A percentile compares a stretch with the other conserved stretches of the same genome.
phyloP scores from a whole-genome alignment of 2,113 vertebrate genomes.

The Calyptommatus sinebrachiatus region DNA sequence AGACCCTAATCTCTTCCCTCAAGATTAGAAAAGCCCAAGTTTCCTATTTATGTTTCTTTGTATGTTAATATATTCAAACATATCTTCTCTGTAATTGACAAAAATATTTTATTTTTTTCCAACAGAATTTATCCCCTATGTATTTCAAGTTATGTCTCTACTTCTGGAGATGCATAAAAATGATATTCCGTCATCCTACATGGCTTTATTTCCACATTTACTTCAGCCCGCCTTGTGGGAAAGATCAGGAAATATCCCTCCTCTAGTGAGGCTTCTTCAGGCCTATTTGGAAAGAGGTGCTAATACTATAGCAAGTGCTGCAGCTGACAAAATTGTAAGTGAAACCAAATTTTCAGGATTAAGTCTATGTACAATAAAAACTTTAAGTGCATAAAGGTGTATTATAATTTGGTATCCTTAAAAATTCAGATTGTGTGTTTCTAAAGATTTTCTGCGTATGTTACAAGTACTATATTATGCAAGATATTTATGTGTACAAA shows the following conservation, averaged over 20 bases:
- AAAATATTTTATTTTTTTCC: slow-evolving; percentile 24
- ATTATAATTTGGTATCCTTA: too few species aligned
- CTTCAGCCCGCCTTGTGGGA: slow-evolving; percentile 96
- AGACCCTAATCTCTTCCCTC: too few species aligned
- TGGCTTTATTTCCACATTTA: slow-evolving; percentile 95
- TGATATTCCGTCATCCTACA: slow-evolving; percentile 90
- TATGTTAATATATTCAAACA: neutral
- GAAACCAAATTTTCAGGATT: neutral
- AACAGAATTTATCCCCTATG: slow-evolving; percentile 95
- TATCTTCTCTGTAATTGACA: rapidly evolving
- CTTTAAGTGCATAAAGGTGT: too few species aligned
- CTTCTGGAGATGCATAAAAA: slow-evolving; percentile 93
- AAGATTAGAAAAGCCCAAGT: neutral
- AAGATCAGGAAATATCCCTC: slow-evolving; percentile 93
- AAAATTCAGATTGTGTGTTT: too few species aligned
- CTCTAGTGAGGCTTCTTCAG: slow-evolving; percentile 93
- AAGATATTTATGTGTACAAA: too few species aligned
- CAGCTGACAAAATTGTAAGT: slow-evolving; percentile 95
- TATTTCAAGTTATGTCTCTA: slow-evolving; percentile 99
- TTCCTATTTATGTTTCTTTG: neutral
- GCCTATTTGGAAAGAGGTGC: slow-evolving; percentile 91
- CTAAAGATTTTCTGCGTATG: too few species aligned
- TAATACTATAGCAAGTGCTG: slow-evolving; percentile 80
- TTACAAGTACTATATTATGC: too few species aligned
- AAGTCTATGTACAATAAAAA: too few species aligned